Evolutionary conservation across 1,140 invertebrate genomes (phyloP), one percentile per base, ranked within the genome.

Genomic region (Bombus cullumanus): DNA sequence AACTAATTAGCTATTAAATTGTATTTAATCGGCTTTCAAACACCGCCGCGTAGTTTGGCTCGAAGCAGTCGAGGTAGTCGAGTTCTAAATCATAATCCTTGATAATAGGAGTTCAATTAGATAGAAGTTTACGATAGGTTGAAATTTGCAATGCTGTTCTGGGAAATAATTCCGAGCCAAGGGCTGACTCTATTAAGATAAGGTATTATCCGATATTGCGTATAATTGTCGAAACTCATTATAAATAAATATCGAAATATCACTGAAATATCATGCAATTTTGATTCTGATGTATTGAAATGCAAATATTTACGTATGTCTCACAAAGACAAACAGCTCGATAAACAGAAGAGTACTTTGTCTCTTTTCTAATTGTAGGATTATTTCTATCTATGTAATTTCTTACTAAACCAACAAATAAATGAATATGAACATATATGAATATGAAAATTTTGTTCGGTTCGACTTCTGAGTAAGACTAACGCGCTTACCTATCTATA

Each of bases 401-500:
- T 13, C 12, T n/a, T 13, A 5, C 28, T 62, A 62, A n/a, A 62
- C 28, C 28, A 1, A 62, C 12, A n/a, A n/a, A 62, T n/a, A n/a
- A 28, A 59, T 0, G 25, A 28, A 59, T 12, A 59, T 3, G 18
- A 53, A 22, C 10, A 39, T 4, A 10, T 41, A 41, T 41, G 1
- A 53, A 53, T 53, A 53, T 53, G 6, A 53, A 53, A 2, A 53
- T 53, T 22, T 53, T 53, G 18, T 53, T 53, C 25, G 57, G 12
- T n/a, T 62, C 28, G 3, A n/a, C 25, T 13, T 62, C 4, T 8
- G 6, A 37, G 15, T 59, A 39, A 5, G 12, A 39, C 39, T 15
- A 31, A 53, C 22, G 15, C 1, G 95, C 97, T 97, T 94, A 99
- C 99, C 99, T 97, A 95, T 99, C 99, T 83, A 99, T 97, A 79